Conservation (phyloP, 2,797 vertebrate species). For the Lagorchestes hirsutus region DNA sequence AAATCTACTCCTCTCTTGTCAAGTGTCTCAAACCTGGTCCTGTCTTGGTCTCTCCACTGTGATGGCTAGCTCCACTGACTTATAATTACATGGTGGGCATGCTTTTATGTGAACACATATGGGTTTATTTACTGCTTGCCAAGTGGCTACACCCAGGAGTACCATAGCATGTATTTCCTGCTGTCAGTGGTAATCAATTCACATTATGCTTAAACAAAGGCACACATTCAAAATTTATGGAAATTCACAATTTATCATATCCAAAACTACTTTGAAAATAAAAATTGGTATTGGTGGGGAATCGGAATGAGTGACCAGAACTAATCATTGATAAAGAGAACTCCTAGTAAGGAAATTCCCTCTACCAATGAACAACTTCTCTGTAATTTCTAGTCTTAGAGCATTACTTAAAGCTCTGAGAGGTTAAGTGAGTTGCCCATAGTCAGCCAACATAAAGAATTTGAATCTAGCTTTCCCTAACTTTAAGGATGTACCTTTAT, state of each 20-base stretch:
- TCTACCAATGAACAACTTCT: neutral
- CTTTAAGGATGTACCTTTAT: neutral
- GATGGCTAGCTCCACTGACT: neutral
- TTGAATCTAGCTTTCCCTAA: neutral
- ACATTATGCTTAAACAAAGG: neutral
- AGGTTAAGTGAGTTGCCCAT: neutral
- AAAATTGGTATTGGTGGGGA: neutral
- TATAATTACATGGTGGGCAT: neutral
- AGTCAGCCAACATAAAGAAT: neutral
- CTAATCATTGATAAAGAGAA: neutral
- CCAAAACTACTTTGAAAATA: neutral
- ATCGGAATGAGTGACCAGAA: neutral
- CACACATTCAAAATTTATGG: neutral
- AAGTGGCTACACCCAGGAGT: neutral
- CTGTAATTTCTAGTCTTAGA: neutral
- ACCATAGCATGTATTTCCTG: neutral
- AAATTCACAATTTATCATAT: neutral
- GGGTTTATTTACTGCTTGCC: neutral
- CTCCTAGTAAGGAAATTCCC: neutral
- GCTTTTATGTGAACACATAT: neutral
- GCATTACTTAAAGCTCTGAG: neutral
- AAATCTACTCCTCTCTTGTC: neutral
- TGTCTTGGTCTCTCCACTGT: neutral
- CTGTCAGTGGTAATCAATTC: neutral
- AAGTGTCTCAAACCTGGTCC: neutral